Evolutionary conservation across 2,113 vertebrate species (phyloP).

Genomic region (Rissa tridactyla): DNA sequence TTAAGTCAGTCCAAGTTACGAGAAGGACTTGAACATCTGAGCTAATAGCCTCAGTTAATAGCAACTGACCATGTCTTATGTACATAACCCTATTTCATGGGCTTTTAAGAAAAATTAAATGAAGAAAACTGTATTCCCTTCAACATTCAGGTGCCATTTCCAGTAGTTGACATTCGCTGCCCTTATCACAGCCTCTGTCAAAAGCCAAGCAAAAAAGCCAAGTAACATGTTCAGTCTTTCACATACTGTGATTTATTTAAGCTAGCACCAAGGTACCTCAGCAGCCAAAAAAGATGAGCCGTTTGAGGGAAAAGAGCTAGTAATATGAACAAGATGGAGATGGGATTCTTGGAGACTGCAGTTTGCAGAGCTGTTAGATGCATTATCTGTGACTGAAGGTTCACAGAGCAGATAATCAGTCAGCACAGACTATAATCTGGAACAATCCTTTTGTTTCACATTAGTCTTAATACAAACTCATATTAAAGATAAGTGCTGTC

Average conservation of each 20-base stretch:
- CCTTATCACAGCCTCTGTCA: not conserved
- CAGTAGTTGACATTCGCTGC: not conserved
- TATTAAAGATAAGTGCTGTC: not conserved
- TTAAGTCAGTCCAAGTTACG: not conserved
- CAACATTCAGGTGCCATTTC: not conserved
- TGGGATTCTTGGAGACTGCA: not conserved
- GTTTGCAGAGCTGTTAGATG: not conserved
- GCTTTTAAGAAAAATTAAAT: not conserved
- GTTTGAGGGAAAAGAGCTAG: not conserved
- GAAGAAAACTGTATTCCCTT: not conserved
- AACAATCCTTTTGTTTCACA: conserved; percentile 26
- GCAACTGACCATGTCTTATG: not conserved
- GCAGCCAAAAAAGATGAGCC: not conserved
- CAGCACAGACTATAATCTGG: not conserved
- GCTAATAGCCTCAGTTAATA: not conserved
- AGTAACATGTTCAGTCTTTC: not conserved
- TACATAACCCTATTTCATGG: not conserved
- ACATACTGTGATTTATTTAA: not conserved
- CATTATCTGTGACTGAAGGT: not conserved
- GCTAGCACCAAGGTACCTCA: not conserved
- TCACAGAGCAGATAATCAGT: not conserved
- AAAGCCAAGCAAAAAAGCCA: not conserved
- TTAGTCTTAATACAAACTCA: not conserved
- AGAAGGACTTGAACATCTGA: not conserved
- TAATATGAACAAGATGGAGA: not conserved